Percentiles rank a stretch among this genome's conserved stretches.
phyloP scores from a whole-genome alignment of 2,888 invertebrate species.

The Pogonocherus hispidulus region DNA sequence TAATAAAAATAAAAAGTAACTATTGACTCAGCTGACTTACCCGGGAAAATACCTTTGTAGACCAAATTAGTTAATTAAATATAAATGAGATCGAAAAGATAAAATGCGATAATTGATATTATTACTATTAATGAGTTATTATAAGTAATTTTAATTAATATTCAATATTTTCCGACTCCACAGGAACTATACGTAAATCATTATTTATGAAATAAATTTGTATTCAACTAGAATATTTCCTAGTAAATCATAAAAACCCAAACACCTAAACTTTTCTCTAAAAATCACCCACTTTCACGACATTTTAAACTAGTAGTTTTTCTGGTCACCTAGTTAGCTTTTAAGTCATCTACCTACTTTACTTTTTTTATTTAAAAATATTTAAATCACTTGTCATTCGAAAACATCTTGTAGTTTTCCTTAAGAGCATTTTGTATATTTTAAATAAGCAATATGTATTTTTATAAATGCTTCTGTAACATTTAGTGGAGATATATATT shows the following conservation, averaged over 20 bases:
- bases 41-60: background rate
- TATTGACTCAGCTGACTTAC: background rate
- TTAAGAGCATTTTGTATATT: constrained; percentile 27
- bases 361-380: constrained; percentile 1
- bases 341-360: constrained; percentile 1
- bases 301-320: constrained; percentile 3
- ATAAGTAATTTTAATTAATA: too few species aligned
- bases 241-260: background rate
- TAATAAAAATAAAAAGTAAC: too few species aligned
- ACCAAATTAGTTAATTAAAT: too few species aligned
- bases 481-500: constrained; percentile 19
- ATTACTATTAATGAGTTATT: too few species aligned
- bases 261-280: too few species aligned
- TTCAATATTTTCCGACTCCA: too few species aligned
- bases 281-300: background rate
- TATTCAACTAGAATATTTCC: background rate
- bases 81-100: too few species aligned
- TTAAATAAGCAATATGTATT: constrained; percentile 32
- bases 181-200: too few species aligned
- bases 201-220: background rate
- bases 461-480: constrained; percentile 31
- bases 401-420: constrained; percentile 3
- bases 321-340: constrained; percentile 21
- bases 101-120: too few species aligned
- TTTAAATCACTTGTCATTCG: background rate